Evolutionary conservation across 92 coral and sea anemone genomes (phyloP).

Genomic region (Epizoanthus ramosus): DNA sequence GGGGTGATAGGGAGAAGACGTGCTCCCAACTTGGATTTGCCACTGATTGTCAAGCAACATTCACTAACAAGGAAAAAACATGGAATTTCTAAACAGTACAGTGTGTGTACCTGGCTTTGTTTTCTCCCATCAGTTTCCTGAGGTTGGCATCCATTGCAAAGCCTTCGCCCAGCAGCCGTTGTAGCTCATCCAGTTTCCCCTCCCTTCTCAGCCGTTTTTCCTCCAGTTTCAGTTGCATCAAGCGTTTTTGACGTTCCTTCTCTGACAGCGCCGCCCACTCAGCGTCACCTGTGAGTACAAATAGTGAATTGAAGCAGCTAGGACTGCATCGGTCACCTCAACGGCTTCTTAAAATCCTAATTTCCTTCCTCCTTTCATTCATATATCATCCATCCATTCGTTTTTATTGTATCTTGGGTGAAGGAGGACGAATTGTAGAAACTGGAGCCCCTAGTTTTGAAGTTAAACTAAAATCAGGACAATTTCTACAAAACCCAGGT

Average conservation of each 20-base stretch:
- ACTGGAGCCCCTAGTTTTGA: no score
- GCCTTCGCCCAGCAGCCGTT: conserved; percentile 85
- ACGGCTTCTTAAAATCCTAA: no score
- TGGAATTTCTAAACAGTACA: no score
- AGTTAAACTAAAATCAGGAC: no score
- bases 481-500: no score
- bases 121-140: conserved; percentile 92
- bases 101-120: conserved; percentile 80
- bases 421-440: no score
- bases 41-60: no score
- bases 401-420: no score
- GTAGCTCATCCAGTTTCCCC: conserved; percentile 89
- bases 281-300: conserved; percentile 71
- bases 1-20: no score
- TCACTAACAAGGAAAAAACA: neutral
- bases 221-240: conserved; percentile 88
- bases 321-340: neutral
- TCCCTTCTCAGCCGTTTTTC: conserved; percentile 88
- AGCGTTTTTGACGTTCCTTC: conserved; percentile 87
- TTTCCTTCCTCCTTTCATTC: no score
- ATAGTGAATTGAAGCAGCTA: neutral
- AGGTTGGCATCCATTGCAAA: conserved; percentile 94
- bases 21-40: no score
- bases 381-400: no score
- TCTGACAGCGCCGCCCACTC: conserved; percentile 93